These are phyloP conservation scores for Axinella damicornis DNA, from an alignment of 37 sponge, comb jelly and placozoan species.

Conservation along the genomic window DNA sequence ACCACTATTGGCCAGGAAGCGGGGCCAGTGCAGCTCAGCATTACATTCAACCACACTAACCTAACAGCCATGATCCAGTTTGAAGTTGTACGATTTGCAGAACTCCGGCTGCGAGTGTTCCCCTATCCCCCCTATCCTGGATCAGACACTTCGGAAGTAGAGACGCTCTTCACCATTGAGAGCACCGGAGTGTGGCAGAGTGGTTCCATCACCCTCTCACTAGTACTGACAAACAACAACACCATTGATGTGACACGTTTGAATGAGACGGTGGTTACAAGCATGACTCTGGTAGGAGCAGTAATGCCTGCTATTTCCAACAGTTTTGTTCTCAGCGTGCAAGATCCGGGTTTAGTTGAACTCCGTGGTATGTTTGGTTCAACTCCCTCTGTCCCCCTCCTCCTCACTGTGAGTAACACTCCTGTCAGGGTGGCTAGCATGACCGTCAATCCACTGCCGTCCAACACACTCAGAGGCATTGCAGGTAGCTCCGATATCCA, in stretches of 20 bases:
- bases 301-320: background rate
- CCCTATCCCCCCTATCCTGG: conserved; percentile 63
- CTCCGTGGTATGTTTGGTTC: conserved; percentile 21
- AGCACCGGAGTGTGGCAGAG: conserved; percentile 49
- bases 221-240: conserved; percentile 13
- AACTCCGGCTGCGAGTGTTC: conserved; percentile 7
- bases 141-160: background rate
- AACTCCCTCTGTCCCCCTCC: background rate
- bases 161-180: conserved; percentile 17
- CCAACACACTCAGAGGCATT: conserved; percentile 43
- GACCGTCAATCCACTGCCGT: conserved; percentile 9
- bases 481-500: background rate
- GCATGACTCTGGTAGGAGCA: background rate
- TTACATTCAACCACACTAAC: background rate
- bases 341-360: background rate
- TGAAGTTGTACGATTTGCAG: conserved; percentile 25
- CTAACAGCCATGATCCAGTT: conserved; percentile 15
- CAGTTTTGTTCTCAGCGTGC: conserved; percentile 18
- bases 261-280: background rate
- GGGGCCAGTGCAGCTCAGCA: background rate
- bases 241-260: conserved; percentile 20
- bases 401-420: background rate
- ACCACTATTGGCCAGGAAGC: background rate
- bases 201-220: conserved; percentile 9
- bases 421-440: conserved; percentile 23